Base-by-base conservation (phyloP, 2,797 vertebrate genomes). In the Forpus xanthops region DNA sequence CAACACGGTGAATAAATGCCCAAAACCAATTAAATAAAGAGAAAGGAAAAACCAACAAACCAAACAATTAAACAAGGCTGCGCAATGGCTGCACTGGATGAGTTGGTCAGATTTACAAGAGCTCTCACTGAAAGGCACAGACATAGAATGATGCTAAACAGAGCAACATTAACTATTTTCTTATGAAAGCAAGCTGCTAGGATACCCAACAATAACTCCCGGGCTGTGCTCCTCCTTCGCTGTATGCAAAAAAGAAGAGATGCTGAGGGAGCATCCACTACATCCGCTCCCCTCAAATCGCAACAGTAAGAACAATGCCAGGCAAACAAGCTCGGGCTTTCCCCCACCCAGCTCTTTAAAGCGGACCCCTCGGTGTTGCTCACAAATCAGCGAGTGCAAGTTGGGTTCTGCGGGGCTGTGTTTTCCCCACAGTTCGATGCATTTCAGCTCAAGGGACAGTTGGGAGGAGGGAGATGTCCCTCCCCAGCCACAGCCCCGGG, bases 251-350 rank as follows among this genome's bases (percentile, higher is more conserved):
- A 61, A 25, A 45, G 13, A 25, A 81, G 31, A 65, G 31, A 77
- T 72, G 66, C 81, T 31, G 45, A 50, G 75, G 66, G 73, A 53
- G 85, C 91, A 84, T 24, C 67, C 23, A 55, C 52, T 42, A 31
- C 20, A 71, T 33, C 70, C 14, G 45, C 52, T 70, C n/a, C 83
- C 73, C 76, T 72, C 84, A 42, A 37, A 70, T 9, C 55, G 16
- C 67, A 71, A n/a, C 76, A 39, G 5, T 16, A 49, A 45, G 92
- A 94, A 95, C 87, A 96, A 95, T 65, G 72, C 89, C 60, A 85
- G 50, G 8, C 58, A 47, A 27, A 53, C 65, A 8, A 62, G 15
- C 45, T 27, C 19, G 28, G 31, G 44, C 52, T 65, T 60, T 73
- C 73, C 45, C 70, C 47, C 56, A 44, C 42, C 4, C 10, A 8